Evolutionary conservation across 2,888 invertebrate species (phyloP), one percentile per base, ranked within the genome.

Genomic region (Abrostola triplasia): DNA sequence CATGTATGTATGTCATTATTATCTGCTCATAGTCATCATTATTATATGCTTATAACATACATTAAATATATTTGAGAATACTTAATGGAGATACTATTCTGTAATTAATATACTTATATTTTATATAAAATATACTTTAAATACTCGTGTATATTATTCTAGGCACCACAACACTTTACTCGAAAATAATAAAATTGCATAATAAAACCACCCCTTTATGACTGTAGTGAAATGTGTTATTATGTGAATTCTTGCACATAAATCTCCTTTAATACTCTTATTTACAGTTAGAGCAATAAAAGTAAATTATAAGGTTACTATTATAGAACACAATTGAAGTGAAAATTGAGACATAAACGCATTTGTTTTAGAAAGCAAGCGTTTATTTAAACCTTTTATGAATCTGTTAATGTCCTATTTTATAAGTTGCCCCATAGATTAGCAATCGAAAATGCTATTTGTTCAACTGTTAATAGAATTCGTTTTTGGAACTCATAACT

Each of bases 291-390:
- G 35, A 63, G 57, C 42, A 64, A 59, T 64, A 66, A 76, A 63
- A 13, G 13, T 41, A 41, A 70, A 55, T 76, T 67, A 73, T 69
- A 54, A 40, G 36, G 52, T 53, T 12, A 24, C 8, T 9, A 37
- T 10, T 52, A 36, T 8, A 48, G 10, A 53, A 49, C 7, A 7
- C 51, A 50, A 56, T 55, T 52, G 47, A 55, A 67, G 56, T 68
- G 64, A 73, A 79, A 82, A 85, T 81, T 74, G 53, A 82, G 82
- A 79, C 70, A 70, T 83, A 82, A 87, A 81, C 75, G 69, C 84
- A 84, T 88, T 84, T 85, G 85, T 85, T 86, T 83, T 84, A 64
- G 50, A 63, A 70, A 67, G 69, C 70, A 68, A 77, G 72, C 68
- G 72, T 81, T 81, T 80, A 74, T 80, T 77, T 80, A 80, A 77